These are phyloP conservation scores for Paracyclopina nana DNA, from an alignment of 1,140 invertebrate genomes.

Conservation along the genomic window DNA sequence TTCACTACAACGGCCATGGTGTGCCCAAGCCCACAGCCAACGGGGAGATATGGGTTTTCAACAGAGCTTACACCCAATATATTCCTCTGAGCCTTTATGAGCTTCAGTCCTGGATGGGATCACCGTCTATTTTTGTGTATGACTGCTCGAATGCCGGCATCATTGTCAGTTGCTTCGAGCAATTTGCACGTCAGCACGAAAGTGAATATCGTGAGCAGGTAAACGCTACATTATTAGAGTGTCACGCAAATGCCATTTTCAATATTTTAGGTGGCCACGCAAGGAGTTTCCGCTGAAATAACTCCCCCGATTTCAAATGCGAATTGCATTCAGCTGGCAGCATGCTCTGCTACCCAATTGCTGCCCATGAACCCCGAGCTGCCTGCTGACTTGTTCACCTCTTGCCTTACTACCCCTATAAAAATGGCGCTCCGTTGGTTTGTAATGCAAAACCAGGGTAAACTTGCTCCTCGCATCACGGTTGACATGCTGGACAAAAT, in stretches of 20 bases:
- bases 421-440: slow-evolving; percentile 84
- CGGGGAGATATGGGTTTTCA: slow-evolving; percentile 99
- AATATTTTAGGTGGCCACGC: neutral
- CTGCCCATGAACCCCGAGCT: slow-evolving; percentile 93
- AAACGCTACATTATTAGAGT: neutral
- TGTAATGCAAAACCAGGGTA: slow-evolving; percentile 20
- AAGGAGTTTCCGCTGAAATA: slow-evolving; percentile 1
- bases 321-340: slow-evolving; percentile 88
- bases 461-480: slow-evolving; percentile 17
- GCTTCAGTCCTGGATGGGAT: slow-evolving; percentile 96
- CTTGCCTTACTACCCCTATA: slow-evolving; percentile 93
- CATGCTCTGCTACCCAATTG: slow-evolving; percentile 71
- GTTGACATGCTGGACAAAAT: slow-evolving; percentile 18
- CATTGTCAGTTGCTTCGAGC: slow-evolving; percentile 76
- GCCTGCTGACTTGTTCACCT: slow-evolving; percentile 95
- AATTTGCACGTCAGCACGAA: slow-evolving; percentile 78
- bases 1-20: slow-evolving; percentile 99
- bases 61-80: slow-evolving; percentile 92
- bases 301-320: slow-evolving; percentile 33
- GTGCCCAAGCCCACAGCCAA: slow-evolving; percentile 93
- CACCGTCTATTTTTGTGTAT: slow-evolving; percentile 96
- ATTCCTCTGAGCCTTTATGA: slow-evolving; percentile 96
- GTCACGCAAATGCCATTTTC: neutral
- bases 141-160: slow-evolving; percentile 96
- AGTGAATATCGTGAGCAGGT: slow-evolving; percentile 46